Conservation (phyloP, 2,888 invertebrate species). For the Rotaria magnacalcarata region DNA sequence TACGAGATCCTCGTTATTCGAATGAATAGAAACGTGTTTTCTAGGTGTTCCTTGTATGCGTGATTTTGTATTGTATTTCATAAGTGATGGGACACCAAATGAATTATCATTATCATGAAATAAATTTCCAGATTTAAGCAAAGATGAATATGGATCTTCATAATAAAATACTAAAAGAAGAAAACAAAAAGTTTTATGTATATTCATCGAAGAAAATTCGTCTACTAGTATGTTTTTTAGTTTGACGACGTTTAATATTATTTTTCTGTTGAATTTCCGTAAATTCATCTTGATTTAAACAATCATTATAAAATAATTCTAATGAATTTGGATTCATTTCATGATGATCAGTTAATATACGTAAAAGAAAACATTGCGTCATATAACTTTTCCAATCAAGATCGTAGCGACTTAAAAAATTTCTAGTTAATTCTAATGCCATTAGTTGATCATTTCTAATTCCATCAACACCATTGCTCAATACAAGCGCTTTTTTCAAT, state of each 20-base stretch:
- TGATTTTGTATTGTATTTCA: background rate
- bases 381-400: conserved; percentile 5
- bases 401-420: conserved; percentile 17
- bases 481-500: background rate
- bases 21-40: background rate
- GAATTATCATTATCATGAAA: background rate
- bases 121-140: background rate
- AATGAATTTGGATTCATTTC: background rate
- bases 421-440: background rate
- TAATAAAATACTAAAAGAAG: background rate
- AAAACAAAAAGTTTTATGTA: background rate
- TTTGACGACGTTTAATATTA: background rate
- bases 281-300: background rate
- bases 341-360: background rate
- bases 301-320: background rate
- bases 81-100: background rate
- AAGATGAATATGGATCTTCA: background rate
- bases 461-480: background rate
- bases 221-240: background rate
- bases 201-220: background rate
- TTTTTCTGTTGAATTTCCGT: background rate
- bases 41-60: background rate
- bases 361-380: conserved; percentile 9
- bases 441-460: background rate
- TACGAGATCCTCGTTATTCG: background rate